Conservation (phyloP, 2,113 vertebrate genomes). For the Corythornis vintsioides region DNA sequence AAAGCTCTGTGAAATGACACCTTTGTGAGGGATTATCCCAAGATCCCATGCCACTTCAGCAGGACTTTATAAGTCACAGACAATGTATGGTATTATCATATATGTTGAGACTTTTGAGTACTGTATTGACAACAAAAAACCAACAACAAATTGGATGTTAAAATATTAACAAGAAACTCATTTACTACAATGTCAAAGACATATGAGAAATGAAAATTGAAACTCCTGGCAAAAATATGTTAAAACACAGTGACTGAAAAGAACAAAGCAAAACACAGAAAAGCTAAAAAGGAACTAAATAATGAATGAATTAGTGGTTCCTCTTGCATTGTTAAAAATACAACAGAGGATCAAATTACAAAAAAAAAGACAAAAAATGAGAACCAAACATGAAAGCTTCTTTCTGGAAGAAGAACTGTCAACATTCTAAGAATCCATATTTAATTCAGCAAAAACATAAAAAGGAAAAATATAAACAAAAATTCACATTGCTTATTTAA, state of each 20-base stretch:
- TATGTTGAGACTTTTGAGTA: background rate
- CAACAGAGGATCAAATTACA: slow-evolving; percentile 15
- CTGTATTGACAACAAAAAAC: background rate
- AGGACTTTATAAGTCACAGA: background rate
- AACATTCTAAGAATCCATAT: background rate
- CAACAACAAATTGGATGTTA: background rate
- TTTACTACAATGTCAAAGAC: background rate
- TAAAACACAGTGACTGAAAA: slow-evolving; percentile 16
- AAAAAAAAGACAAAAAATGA: background rate
- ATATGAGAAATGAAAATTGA: background rate
- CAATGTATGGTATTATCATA: background rate
- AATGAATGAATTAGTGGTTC: slow-evolving; percentile 30
- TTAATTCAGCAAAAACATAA: slow-evolving; percentile 14
- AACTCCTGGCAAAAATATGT: background rate
- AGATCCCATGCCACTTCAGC: background rate
- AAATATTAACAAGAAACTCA: slow-evolving; percentile 12
- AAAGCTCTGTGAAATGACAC: background rate
- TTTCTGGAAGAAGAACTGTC: slow-evolving; percentile 18
- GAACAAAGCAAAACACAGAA: slow-evolving; percentile 23
- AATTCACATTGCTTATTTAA: background rate
- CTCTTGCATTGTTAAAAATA: slow-evolving; percentile 37
- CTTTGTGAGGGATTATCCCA: background rate
- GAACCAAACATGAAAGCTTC: slow-evolving; percentile 10
- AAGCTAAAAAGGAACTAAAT: slow-evolving; percentile 52
- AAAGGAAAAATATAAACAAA: background rate